Evolutionary conservation across 2,113 vertebrate genomes (phyloP), one percentile per base, ranked within the genome.

Genomic region (Amblyopsis rosae): DNA sequence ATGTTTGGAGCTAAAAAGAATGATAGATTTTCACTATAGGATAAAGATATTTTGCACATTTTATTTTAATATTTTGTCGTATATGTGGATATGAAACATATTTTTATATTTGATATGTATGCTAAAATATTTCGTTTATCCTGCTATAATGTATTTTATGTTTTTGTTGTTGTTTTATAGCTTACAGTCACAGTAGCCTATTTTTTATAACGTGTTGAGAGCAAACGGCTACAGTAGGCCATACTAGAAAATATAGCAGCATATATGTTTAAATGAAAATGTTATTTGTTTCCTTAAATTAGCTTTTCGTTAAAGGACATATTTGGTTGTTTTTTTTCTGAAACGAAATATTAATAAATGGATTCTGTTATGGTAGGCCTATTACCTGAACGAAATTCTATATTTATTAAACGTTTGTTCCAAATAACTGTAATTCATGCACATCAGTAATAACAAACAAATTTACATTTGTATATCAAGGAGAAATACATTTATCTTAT

Each of bases 11-110:
- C 83, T 77, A 83, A 77, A 87, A 46, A 26, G 26, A 26, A 33
- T 17, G 82, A 82, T 85, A 76, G 75, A 80, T 73, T 76, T 56
- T 73, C 15, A 73, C 12, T 63, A 80, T 67, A 82, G 69, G 67
- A 65, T 53, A 57, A 85, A 85, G 69, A 46, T 81, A 85, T 86
- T 93, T 93, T 93, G 92, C 92, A 93, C 92, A 92, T 86, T 84
- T 87, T 86, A 64, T 85, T 83, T 81, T 63, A 19, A 66, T 70
- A 46, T 77, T 81, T 8, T 26, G 9, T 32, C 49, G 6, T 41
- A 41, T 59, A 35, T 67, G 51, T 70, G 62, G 41, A 16, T 61
- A 54, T 17, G 48, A 26, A 49, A 33, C 62, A 71, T 3, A 54
- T 60, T 70, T 54, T 79, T 10, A 69, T 75, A 49, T 81, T 78